These are phyloP conservation scores for Callinectes sapidus DNA, from an alignment of 2,888 invertebrate genomes.

Conservation along the genomic window DNA sequence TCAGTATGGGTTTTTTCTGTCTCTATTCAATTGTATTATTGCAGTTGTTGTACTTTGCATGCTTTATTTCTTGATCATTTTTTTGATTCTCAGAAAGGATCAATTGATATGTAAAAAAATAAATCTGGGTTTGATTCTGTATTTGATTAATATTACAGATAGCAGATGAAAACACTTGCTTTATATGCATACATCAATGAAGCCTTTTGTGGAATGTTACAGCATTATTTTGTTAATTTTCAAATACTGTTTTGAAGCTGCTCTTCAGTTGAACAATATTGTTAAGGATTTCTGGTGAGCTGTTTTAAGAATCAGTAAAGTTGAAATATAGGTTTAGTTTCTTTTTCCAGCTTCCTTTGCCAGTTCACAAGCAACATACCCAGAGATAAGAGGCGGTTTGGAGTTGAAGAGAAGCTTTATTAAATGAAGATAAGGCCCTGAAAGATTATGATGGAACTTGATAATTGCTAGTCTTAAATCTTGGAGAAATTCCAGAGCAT, in stretches of 20 bases:
- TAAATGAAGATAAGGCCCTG: too few relatives aligned
- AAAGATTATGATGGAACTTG: too few relatives aligned
- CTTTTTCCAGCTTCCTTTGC: background rate
- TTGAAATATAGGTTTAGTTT: conserved; percentile 18
- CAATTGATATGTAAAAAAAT: background rate
- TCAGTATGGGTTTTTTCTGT: background rate
- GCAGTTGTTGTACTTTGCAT: background rate
- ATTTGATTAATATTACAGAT: background rate
- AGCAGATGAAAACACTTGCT: background rate
- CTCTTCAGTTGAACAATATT: conserved; percentile 8
- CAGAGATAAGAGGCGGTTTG: too few relatives aligned
- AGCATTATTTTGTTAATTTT: conserved; percentile 16
- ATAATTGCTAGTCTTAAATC: too few relatives aligned
- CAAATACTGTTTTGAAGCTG: background rate
- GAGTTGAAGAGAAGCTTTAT: too few relatives aligned
- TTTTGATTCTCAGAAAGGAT: conserved; percentile 5
- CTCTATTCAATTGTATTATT: background rate
- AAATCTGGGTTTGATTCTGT: background rate
- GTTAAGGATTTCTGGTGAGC: conserved; percentile 11
- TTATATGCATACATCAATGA: background rate
- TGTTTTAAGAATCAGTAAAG: conserved; percentile 23
- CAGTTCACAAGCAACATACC: too few relatives aligned
- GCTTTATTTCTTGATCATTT: background rate
- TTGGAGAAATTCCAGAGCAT: too few relatives aligned
- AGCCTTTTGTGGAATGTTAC: conserved; percentile 8